Base-by-base conservation (phyloP, 2,797 vertebrate genomes). In the Gadopsis bispinosus region DNA sequence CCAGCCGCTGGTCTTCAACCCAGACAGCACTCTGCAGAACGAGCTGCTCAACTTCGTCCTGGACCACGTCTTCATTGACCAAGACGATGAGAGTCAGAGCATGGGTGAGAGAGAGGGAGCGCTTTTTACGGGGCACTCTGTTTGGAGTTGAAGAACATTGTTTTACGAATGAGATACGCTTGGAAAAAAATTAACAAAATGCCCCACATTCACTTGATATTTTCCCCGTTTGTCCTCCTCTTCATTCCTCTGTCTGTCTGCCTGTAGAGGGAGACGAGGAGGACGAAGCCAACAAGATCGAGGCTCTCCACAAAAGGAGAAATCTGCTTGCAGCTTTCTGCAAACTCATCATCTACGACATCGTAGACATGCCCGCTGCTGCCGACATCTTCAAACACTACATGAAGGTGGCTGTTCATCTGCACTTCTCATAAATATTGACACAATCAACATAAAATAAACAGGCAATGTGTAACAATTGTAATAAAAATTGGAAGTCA, bases 341-440 rank as follows among this genome's bases (percentile, higher is more conserved):
- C 94, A 99, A 99, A 90, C 97, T 99, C 88, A 99, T 99, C 78
- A 99, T 99, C 89, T 99, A 97, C 54, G 98, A 99, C 88, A 99
- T 99, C 45, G 97, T 99, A n/a, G 98, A 99, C 92, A 99, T 99
- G 98, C 97, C 98, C 0, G 97, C 98, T 66, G 98, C 98, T 73
- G 98, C 98, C 4, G 98, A 99, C 92, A 99, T 99, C 94, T 99
- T 99, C 94, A 99, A 99, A 89, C 98, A 99, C 94, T 99, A 99
- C 94, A 99, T 99, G 98, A 99, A 99, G 98, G 98, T 99, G 93
- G 51, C 67, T 72, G 43, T 9, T 33, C 8, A 19, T 14, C 5
- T 35, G 22, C 7, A 16, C 14, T 37, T 29, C 2, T 31, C 13
- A 7, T 20, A 3, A 45, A 59, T 33, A 39, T 31, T 19, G 8